Evolutionary conservation across 2,888 invertebrate species (phyloP).

Genomic region (Darwinula stevensoni): DNA sequence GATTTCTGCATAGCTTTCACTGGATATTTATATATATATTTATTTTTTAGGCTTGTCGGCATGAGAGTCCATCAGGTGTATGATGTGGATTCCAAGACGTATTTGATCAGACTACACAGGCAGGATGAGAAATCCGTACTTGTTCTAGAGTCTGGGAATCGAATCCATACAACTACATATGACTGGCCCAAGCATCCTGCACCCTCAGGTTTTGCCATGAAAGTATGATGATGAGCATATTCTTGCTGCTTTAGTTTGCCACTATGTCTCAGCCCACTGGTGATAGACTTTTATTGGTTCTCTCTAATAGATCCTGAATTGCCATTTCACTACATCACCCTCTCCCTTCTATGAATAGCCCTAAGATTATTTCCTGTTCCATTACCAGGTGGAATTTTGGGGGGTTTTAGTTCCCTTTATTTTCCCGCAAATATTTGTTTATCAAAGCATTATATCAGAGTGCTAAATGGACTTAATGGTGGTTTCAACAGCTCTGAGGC

Average conservation of each 20-base stretch:
- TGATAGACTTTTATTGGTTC: too few species aligned
- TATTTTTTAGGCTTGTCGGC: slow-evolving; percentile 36
- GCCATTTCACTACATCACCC: too few species aligned
- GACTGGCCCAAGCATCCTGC: slow-evolving; percentile 87
- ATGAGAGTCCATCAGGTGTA: slow-evolving; percentile 90
- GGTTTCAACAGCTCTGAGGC: too few species aligned
- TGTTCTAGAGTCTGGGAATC: slow-evolving; percentile 69
- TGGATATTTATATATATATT: slow-evolving; percentile 3
- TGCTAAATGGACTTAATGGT: too few species aligned
- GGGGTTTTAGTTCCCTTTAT: too few species aligned
- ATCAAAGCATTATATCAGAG: too few species aligned
- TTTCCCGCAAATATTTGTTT: too few species aligned
- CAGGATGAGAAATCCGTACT: slow-evolving; percentile 63
- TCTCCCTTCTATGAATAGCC: too few species aligned
- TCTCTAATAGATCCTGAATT: too few species aligned
- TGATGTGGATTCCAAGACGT: slow-evolving; percentile 86
- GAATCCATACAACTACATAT: slow-evolving; percentile 77
- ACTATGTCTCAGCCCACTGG: background rate
- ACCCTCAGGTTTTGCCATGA: slow-evolving; percentile 48
- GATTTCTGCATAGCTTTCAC: background rate
- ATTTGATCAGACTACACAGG: slow-evolving; percentile 55
- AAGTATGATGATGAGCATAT: too few species aligned
- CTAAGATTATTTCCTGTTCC: too few species aligned
- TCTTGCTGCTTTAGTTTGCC: background rate
- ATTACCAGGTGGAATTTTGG: too few species aligned